phyloP scores from a whole-genome alignment of 2,888 invertebrate species.

The Polydrusus pterygomalis region DNA sequence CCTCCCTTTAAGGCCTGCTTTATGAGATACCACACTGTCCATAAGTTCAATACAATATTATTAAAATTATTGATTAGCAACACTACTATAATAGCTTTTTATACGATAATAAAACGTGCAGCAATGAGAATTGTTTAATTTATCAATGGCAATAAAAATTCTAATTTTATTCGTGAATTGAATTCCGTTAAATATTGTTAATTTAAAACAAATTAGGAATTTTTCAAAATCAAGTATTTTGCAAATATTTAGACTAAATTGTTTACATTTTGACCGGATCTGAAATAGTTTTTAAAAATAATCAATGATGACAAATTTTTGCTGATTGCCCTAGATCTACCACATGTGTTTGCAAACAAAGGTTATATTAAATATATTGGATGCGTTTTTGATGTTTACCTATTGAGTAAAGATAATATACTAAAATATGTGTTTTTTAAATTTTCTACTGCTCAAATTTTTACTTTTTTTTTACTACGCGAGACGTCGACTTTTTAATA shows the following conservation, averaged over 20 bases:
- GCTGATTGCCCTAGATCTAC: no score
- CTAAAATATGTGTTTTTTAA: no score
- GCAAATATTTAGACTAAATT: neutral
- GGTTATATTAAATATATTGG: no score
- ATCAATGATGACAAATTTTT: no score
- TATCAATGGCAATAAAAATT: slow-evolving; percentile 3
- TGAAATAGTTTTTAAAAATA: neutral
- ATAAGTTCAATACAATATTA: neutral
- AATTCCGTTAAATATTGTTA: neutral
- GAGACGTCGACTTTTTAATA: no score
- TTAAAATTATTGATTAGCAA: neutral
- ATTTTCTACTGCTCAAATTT: no score
- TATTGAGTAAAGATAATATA: no score
- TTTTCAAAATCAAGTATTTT: neutral
- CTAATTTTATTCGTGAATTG: slow-evolving; percentile 6
- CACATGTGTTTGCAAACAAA: no score
- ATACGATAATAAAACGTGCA: slow-evolving; percentile 6
- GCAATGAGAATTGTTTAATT: neutral
- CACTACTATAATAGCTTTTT: neutral
- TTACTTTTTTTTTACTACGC: no score
- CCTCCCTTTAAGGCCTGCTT: neutral
- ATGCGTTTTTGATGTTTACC: no score
- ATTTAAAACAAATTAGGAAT: neutral
- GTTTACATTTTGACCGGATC: neutral
- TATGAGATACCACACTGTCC: neutral